phyloP scores from a whole-genome alignment of 2,888 invertebrate species.

The Entomobrya proxima region DNA sequence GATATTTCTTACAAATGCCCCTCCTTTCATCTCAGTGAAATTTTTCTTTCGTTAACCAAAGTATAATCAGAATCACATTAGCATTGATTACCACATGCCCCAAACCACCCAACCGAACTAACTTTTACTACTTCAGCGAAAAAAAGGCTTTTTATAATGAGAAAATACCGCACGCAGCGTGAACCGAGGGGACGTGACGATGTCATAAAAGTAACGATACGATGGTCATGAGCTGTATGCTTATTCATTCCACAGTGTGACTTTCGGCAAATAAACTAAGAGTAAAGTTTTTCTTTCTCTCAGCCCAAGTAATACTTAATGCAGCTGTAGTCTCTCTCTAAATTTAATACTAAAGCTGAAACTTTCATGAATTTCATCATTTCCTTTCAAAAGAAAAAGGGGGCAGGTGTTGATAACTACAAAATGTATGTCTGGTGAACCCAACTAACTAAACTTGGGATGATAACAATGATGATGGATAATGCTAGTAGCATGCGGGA shows the following conservation, averaged over 20 bases:
- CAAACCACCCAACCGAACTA: constrained; percentile 17
- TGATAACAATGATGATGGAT: constrained; percentile 48
- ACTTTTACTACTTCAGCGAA: background rate
- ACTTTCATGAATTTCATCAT: constrained; percentile 53
- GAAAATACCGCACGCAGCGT: constrained; percentile 11
- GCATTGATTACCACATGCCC: constrained; percentile 58
- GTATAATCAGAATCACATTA: constrained; percentile 67
- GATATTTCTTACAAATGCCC: constrained; percentile 44
- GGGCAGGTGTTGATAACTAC: constrained; percentile 55
- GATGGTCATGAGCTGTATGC: background rate
- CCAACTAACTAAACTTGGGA: background rate
- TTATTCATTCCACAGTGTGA: background rate
- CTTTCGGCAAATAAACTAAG: constrained; percentile 21
- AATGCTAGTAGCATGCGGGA: background rate
- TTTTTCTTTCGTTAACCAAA: constrained; percentile 58
- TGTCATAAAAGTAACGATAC: constrained; percentile 41
- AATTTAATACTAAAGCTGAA: constrained; percentile 19
- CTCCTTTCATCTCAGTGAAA: constrained; percentile 19
- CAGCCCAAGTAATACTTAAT: background rate
- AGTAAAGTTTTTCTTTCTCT: background rate
- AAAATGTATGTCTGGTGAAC: constrained; percentile 1
- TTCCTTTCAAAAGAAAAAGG: constrained; percentile 38
- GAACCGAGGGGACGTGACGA: constrained; percentile 9
- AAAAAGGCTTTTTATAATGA: background rate
- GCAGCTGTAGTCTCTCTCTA: background rate